Evolutionary conservation across 1,140 invertebrate species (phyloP).

Genomic region (Polypedilum vanderplanki): DNA sequence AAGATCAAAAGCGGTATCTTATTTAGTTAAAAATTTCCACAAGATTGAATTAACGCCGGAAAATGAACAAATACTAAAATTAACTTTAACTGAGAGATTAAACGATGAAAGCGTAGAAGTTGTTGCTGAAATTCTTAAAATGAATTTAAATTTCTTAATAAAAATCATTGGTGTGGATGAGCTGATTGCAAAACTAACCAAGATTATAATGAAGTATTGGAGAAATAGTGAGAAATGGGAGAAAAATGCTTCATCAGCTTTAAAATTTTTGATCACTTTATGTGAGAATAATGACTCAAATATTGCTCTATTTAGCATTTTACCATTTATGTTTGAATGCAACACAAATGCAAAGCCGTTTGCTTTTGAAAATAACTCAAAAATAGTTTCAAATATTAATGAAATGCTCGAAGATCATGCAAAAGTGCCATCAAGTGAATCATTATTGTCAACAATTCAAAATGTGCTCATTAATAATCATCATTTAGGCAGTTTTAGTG

Average conservation of each 20-base stretch:
- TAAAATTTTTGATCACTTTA: slow-evolving; percentile 40
- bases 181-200: slow-evolving; percentile 38
- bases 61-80: slow-evolving; percentile 49
- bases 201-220: slow-evolving; percentile 37
- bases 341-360: slow-evolving; percentile 39
- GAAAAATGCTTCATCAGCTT: slow-evolving; percentile 39
- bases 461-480: background rate
- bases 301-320: slow-evolving; percentile 43
- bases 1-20: slow-evolving; percentile 54
- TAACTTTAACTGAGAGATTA: slow-evolving; percentile 51
- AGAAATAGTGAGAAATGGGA: slow-evolving; percentile 40
- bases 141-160: slow-evolving; percentile 42
- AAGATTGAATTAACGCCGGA: slow-evolving; percentile 36
- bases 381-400: background rate
- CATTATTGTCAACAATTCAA: background rate
- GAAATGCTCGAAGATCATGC: background rate
- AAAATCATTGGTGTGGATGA: slow-evolving; percentile 41
- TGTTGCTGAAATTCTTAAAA: slow-evolving; percentile 46
- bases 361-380: slow-evolving; percentile 41
- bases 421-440: background rate
- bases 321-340: slow-evolving; percentile 54
- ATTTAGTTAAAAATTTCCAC: slow-evolving; percentile 46
- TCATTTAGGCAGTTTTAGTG: background rate
- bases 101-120: slow-evolving; percentile 52
- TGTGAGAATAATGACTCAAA: background rate